Conservation (phyloP, 2,113 vertebrate genomes). For the Pterocles orientalis region DNA sequence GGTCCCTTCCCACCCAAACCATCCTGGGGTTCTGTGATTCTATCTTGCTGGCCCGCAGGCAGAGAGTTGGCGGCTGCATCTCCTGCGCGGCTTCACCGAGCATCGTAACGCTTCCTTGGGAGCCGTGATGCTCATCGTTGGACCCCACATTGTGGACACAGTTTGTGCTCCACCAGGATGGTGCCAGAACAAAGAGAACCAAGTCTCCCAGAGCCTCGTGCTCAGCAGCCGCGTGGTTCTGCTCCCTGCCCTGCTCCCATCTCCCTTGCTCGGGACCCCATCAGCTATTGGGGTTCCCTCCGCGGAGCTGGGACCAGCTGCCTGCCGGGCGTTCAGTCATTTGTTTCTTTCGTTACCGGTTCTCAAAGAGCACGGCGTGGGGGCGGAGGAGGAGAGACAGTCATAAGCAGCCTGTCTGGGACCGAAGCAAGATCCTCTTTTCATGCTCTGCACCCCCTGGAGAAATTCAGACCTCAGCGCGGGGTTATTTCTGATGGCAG, state of each 20-base stretch:
- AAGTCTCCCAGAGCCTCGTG: not conserved
- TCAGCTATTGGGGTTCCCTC: not conserved
- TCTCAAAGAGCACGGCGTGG: not conserved
- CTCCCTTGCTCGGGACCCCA: not conserved
- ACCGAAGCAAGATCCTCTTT: not conserved
- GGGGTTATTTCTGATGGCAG: not conserved
- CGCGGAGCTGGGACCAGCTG: not conserved
- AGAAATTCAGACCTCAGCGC: not conserved
- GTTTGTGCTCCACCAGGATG: not conserved
- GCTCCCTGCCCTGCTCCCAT: not conserved
- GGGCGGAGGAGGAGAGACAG: not conserved
- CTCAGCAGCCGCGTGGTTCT: not conserved
- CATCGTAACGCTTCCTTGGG: not conserved
- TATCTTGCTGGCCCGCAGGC: rapidly evolving
- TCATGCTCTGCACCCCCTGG: not conserved
- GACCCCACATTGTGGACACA: rapidly evolving
- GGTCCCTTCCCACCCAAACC: no score
- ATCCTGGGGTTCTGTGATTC: no score
- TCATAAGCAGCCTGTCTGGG: not conserved
- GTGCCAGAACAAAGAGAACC: rapidly evolving
- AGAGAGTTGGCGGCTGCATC: not conserved
- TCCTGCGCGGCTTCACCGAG: not conserved
- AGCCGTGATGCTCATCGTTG: not conserved
- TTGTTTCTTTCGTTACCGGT: not conserved
- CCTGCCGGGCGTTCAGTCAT: not conserved